Evolutionary conservation across 2,797 vertebrate genomes (phyloP).

Genomic region (Enteromius fasciolatus): DNA sequence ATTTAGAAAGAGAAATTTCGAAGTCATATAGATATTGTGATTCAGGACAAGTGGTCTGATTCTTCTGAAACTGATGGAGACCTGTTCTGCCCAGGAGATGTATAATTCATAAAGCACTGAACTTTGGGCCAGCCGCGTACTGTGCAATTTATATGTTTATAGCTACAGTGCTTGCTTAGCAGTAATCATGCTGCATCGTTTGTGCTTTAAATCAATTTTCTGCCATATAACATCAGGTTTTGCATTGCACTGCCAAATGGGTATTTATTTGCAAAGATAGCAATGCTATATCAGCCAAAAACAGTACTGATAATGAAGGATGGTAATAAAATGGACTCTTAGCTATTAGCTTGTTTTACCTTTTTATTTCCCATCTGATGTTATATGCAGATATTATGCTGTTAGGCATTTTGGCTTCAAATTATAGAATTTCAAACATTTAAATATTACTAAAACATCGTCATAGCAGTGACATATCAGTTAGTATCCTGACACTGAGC

Average conservation of each 20-base stretch:
- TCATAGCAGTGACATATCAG: neutral
- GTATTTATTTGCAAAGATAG: neutral
- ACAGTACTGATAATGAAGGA: neutral
- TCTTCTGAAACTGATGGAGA: constrained; percentile 1
- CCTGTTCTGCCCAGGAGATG: neutral
- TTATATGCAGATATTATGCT: neutral
- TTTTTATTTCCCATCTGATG: neutral
- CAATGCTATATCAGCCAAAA: constrained; percentile 2
- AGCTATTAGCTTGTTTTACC: neutral
- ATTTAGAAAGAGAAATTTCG: neutral
- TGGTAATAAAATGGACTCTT: neutral
- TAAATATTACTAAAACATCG: neutral
- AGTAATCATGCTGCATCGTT: neutral
- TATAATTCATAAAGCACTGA: constrained; percentile 15
- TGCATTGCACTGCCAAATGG: neutral
- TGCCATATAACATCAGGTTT: neutral
- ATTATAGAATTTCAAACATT: neutral
- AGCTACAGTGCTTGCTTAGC: neutral
- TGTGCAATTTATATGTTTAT: neutral
- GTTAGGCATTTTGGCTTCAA: neutral
- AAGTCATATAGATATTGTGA: neutral
- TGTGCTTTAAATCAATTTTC: neutral
- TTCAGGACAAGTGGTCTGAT: neutral
- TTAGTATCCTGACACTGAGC: neutral
- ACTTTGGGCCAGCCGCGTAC: neutral